These are phyloP conservation scores for Siphlonurus alternatus DNA, from an alignment of 2,888 invertebrate genomes.

Conservation along the genomic window DNA sequence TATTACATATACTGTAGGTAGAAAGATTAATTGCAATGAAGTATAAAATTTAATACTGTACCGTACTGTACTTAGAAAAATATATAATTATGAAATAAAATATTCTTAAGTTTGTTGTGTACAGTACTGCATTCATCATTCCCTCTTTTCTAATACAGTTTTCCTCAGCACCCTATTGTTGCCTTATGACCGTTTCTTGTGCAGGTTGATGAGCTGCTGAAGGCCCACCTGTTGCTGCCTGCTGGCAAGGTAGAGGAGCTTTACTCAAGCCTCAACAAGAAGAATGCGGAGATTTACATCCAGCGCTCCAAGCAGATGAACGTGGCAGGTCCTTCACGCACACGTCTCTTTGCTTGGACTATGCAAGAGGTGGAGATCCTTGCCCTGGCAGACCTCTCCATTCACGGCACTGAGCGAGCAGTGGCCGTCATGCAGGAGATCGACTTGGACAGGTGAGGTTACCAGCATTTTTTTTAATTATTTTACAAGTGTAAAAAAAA, in stretches of 20 bases:
- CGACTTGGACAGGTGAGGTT: constrained; percentile 53
- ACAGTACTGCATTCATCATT: no score
- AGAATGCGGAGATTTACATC: constrained; percentile 91
- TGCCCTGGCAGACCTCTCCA: constrained; percentile 70
- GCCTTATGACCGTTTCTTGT: no score
- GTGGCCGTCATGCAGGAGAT: constrained; percentile 57
- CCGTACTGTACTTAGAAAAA: no score
- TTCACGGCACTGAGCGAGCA: constrained; percentile 67
- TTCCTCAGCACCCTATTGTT: no score
- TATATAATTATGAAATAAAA: no score
- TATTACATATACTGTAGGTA: no score
- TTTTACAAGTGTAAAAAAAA: neutral
- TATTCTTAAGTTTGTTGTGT: no score
- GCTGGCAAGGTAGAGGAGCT: constrained; percentile 79
- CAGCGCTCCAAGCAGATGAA: constrained; percentile 67
- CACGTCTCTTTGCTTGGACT: constrained; percentile 72
- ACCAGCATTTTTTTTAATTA: neutral
- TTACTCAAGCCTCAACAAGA: constrained; percentile 68
- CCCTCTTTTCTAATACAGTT: no score
- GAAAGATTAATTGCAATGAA: no score
- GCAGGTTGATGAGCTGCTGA: constrained; percentile 54
- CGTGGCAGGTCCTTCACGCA: constrained; percentile 43
- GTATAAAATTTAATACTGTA: no score
- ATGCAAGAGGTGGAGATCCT: constrained; percentile 55
- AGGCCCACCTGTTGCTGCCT: constrained; percentile 66